Evolutionary conservation across 2,797 vertebrate genomes (phyloP), one percentile per base, ranked within the genome.

Genomic region (Ambastaia sidthimunki): DNA sequence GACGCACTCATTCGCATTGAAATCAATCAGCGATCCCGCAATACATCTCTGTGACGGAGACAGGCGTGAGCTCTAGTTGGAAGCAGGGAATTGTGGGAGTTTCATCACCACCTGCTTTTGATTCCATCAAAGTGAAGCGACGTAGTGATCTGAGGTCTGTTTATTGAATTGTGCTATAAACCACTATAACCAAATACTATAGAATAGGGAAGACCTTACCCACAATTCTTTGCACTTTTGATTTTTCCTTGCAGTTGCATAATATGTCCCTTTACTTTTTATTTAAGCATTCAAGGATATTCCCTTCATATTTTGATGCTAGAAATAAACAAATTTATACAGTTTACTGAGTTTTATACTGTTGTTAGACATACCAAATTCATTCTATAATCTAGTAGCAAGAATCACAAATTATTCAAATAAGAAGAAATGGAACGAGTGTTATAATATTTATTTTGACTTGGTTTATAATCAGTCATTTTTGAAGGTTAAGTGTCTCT

Each of bases 21-120:
- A 48, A 83, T 71, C 75, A 54, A 80, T 82, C 84, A 80, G 19
- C 19, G 21, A 57, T 71, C 54, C 12, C 65, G 16, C 57, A 72
- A 54, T 57, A 34, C 69, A 67, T 65, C 31, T 37, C 9, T 28
- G 11, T 50, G 52, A 52, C 71, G 25, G 28, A 57, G 66, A 62
- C 41, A 55, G 75, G 54, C 47, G 78, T 21, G 44, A 23, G 50
- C 19, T n/a, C 25, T n/a, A 67, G 10, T 15, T 21, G 31, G 63
- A 3, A 21, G 15, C 48, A 10, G 60, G 37, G 19, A n/a, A 47
- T 66, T 63, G 59, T 50, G 44, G 55, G n/a, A 70, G 44, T 44
- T 50, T 52, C 62, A 28, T 25, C 55, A 52, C 12, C 54, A 69
- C 7, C 54, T 19, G 2, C 23, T n/a, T 71, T 21, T 69, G 62